These are phyloP conservation scores for Pachyseris speciosa DNA, from an alignment of 64 coral and sea anemone genomes.

Conservation along the genomic window DNA sequence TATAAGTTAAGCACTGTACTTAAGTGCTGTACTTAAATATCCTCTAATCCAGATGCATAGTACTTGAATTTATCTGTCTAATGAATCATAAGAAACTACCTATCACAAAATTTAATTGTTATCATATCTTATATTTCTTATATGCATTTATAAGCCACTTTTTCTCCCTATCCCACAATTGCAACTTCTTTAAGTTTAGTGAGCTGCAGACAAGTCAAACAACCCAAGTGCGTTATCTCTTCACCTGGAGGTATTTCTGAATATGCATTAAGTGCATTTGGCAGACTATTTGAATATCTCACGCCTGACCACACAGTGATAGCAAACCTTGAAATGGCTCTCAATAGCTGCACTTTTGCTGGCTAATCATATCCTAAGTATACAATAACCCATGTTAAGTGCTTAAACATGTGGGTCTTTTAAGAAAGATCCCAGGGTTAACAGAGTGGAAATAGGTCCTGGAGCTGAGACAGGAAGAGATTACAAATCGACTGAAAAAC, in stretches of 20 bases:
- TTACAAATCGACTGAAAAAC: neutral
- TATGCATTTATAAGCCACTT: too few relatives aligned
- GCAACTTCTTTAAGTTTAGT: neutral
- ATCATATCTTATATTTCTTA: too few relatives aligned
- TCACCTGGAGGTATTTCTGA: neutral
- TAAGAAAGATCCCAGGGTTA: neutral
- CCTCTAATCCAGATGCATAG: neutral
- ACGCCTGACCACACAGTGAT: constrained; percentile 4
- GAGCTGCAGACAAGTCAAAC: neutral
- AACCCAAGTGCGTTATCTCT: neutral
- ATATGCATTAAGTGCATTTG: neutral
- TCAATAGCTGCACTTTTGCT: neutral
- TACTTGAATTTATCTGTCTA: neutral
- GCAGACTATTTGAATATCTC: too few relatives aligned
- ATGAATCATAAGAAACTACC: neutral
- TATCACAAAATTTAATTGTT: too few relatives aligned
- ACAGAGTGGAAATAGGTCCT: neutral
- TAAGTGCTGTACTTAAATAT: too few relatives aligned
- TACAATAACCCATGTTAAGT: neutral
- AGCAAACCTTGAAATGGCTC: neutral
- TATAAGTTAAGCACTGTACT: neutral
- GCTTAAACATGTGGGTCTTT: neutral
- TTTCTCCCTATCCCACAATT: neutral
- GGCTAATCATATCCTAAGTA: neutral
- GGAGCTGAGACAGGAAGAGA: neutral